A percentile compares a stretch with the other conserved stretches of the same genome.
Evolutionary conservation across 2,888 invertebrate genomes (phyloP).

Genomic region (Lepidonotus clava): DNA sequence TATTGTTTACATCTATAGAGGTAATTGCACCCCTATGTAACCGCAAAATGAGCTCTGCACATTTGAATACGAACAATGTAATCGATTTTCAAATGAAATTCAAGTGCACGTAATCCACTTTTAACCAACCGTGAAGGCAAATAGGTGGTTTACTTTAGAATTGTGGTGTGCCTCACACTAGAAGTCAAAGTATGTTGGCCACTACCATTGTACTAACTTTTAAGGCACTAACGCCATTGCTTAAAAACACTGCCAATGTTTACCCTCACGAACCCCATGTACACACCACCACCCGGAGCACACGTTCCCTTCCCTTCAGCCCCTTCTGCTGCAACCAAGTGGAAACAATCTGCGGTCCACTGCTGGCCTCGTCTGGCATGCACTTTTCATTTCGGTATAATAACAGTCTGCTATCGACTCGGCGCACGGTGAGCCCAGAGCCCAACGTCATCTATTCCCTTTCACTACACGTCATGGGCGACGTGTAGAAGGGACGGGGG

Average conservation of each 20-base stretch:
- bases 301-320: background rate
- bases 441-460: background rate
- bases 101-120: no score
- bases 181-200: background rate
- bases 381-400: slow-evolving; percentile 13
- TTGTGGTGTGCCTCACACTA: background rate
- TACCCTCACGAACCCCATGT: background rate
- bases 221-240: background rate
- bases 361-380: background rate
- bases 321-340: background rate
- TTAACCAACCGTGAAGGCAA: no score
- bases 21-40: no score
- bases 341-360: background rate
- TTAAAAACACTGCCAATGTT: background rate
- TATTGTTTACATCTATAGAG: no score
- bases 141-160: no score
- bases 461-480: slow-evolving; percentile 17
- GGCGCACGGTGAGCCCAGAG: background rate
- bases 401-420: slow-evolving; percentile 11
- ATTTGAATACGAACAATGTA: no score
- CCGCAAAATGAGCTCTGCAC: no score
- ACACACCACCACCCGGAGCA: background rate
- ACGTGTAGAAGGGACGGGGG: background rate
- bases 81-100: no score
- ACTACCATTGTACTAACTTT: no score